Base-by-base conservation (phyloP, 2,113 vertebrate species). In the Proterorhinus semilunaris region DNA sequence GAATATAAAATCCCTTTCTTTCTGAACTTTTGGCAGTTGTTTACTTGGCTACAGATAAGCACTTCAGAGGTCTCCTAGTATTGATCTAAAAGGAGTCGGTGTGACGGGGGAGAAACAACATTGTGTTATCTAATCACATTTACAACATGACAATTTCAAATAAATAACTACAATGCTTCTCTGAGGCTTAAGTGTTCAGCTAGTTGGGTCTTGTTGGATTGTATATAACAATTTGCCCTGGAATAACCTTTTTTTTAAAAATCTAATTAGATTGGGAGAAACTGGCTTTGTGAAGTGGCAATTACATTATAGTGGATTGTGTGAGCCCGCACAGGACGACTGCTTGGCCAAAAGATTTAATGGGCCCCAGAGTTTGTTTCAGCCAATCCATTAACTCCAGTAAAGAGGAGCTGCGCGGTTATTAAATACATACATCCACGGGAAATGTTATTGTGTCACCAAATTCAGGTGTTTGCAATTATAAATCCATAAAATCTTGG, bases 11-110 rank as follows among this genome's bases (percentile, higher is more conserved):
- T 8, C 36, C 15, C 7, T 59, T 59, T 59, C 27, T 59, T 59
- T 59, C 57, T 59, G 11, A 44, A n/a, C 10, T 44, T 57, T 44
- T 44, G 57, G 57, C 57, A 59, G 36, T 12, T 43, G 57, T 59
- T 43, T 44, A 42, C 43, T 59, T 59, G 57, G 36, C 57, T 44
- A 11, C 15, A 1, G 8, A 9, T 7, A 0, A 4, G 36, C 42
- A 8, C 58, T 45, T 43, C 13, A 58, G 55, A 59, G 12, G 36
- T 59, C 36, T 42, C 21, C 2, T 15, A 44, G 42, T 44, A 11
- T 44, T 10, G 42, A 10, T 42, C 27, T 58, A 43, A 1, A 1
- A 61, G 42, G 42, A 6, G 13, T 15, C 44, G 1, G 9, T 16
- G 44, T 61, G 7, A n/a, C 4, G 2, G 6, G 21, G 3, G 57